These are phyloP conservation scores for Lordiphosa collinella DNA, from an alignment of 1,140 invertebrate genomes.

Conservation along the genomic window DNA sequence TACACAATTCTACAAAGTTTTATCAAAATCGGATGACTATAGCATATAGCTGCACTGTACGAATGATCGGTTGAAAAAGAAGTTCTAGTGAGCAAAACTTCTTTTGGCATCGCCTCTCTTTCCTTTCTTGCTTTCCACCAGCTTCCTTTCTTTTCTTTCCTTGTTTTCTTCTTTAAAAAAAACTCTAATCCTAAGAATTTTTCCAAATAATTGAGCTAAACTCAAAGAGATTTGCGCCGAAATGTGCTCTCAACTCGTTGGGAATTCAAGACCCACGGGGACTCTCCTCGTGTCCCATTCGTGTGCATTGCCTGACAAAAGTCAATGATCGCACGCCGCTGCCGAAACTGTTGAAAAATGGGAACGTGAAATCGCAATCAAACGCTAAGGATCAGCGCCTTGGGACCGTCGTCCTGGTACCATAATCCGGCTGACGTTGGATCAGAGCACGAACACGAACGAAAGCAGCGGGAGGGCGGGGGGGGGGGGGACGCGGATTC, in stretches of 20 bases:
- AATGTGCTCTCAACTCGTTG: too few relatives aligned
- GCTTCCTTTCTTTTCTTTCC: too few relatives aligned
- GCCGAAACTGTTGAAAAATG: constrained; percentile 45
- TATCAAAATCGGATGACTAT: too few relatives aligned
- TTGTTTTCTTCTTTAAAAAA: too few relatives aligned
- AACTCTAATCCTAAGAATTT: too few relatives aligned
- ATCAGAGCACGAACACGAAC: constrained; percentile 53
- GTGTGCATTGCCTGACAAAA: constrained; percentile 52
- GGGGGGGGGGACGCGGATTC: constrained; percentile 34
- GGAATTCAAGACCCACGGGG: neutral
- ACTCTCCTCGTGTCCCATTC: neutral
- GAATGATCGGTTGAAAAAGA: too few relatives aligned
- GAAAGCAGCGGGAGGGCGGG: neutral
- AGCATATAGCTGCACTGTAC: too few relatives aligned
- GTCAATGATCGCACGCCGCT: constrained; percentile 72
- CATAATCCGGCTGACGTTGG: constrained; percentile 65
- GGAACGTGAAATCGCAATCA: constrained; percentile 65
- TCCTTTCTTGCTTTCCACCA: too few relatives aligned
- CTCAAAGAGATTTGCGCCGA: neutral
- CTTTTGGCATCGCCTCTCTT: too few relatives aligned
- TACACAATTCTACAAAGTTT: too few relatives aligned
- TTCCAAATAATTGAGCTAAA: too few relatives aligned
- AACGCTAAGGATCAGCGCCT: constrained; percentile 31
- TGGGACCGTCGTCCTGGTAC: neutral
- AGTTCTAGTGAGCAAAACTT: too few relatives aligned